phyloP scores from a whole-genome alignment of 1,140 invertebrate genomes.

The Diabrotica undecimpunctata region DNA sequence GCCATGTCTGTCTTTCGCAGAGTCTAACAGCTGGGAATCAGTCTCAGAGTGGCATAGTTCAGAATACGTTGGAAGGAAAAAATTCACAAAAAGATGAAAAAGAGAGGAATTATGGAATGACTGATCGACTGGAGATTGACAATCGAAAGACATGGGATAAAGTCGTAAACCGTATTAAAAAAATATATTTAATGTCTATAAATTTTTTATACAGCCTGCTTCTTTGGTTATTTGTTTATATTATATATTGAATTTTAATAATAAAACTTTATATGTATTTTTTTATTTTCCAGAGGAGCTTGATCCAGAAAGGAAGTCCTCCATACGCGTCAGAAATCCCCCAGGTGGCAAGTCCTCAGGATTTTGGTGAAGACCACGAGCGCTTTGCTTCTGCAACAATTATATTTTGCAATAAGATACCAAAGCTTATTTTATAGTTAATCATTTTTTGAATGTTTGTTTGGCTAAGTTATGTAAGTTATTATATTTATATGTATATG shows the following conservation, averaged over 20 bases:
- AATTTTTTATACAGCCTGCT: too few relatives aligned
- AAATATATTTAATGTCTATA: too few relatives aligned
- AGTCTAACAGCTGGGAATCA: too few relatives aligned
- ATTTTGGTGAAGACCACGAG: slow-evolving; percentile 55
- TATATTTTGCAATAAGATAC: neutral
- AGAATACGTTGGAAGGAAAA: too few relatives aligned
- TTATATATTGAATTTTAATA: neutral
- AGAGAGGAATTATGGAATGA: too few relatives aligned
- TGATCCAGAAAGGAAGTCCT: slow-evolving; percentile 59
- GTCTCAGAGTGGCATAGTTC: too few relatives aligned
- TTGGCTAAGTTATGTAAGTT: neutral
- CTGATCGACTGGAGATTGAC: too few relatives aligned
- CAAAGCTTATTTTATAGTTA: slow-evolving; percentile 15
- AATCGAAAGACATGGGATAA: too few relatives aligned
- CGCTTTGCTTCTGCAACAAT: neutral
- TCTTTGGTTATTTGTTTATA: neutral
- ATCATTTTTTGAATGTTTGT: neutral
- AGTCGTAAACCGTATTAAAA: too few relatives aligned
- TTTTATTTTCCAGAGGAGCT: slow-evolving; percentile 55
- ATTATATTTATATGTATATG: neutral
- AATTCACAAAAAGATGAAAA: too few relatives aligned
- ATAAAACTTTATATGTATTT: neutral
- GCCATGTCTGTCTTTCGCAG: too few relatives aligned
- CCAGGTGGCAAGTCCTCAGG: slow-evolving; percentile 65
- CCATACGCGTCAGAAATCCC: slow-evolving; percentile 62